Evolutionary conservation across 2,113 vertebrate genomes (phyloP).

Genomic region (Lasiurus cinereus): DNA sequence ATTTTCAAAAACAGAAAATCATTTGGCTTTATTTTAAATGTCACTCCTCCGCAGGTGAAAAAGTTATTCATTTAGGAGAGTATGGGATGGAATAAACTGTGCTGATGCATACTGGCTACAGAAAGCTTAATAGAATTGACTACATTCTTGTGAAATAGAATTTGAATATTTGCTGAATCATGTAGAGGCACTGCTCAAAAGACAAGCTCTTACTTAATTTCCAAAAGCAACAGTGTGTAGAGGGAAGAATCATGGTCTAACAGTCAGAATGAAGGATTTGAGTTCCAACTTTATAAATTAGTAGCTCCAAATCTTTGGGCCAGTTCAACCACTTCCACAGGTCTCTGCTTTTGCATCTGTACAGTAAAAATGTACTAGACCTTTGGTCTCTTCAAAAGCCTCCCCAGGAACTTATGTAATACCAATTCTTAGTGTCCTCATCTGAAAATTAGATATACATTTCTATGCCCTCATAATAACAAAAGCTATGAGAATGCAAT

Average conservation of each 20-base stretch:
- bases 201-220: not conserved
- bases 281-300: not conserved
- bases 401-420: not conserved
- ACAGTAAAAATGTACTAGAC: not conserved
- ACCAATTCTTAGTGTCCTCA: not conserved
- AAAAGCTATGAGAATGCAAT: not conserved
- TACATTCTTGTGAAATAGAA: slow-evolving; percentile 10
- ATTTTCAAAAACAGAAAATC: slow-evolving; percentile 72
- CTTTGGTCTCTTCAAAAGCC: not conserved
- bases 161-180: slow-evolving; percentile 60
- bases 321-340: not conserved
- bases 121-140: slow-evolving; percentile 31
- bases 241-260: not conserved
- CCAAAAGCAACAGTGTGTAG: not conserved
- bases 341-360: not conserved
- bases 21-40: slow-evolving; percentile 76
- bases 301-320: not conserved
- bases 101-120: not conserved
- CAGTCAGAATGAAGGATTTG: not conserved
- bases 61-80: slow-evolving; percentile 62
- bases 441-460: not conserved
- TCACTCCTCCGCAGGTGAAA: slow-evolving; percentile 64
- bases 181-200: not conserved
- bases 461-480: not conserved
- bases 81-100: not conserved